phyloP scores from a whole-genome alignment of 2,113 vertebrate genomes.

The Microcebus tavaratra region DNA sequence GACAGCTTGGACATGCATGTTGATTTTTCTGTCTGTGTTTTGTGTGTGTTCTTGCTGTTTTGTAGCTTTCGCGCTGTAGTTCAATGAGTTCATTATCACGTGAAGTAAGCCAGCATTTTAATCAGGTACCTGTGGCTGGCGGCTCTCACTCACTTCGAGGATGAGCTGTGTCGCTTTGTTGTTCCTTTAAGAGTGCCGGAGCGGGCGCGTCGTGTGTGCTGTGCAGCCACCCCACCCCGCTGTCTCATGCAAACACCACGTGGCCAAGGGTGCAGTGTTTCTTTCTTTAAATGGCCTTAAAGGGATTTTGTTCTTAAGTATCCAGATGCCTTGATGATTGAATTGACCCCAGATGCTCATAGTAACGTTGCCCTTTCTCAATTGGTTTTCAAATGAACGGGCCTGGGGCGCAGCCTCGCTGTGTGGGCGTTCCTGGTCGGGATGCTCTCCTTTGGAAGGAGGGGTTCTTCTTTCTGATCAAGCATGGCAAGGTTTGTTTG shows the following conservation, averaged over 20 bases:
- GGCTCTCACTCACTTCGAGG: conserved; percentile 63
- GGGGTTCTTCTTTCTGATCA: not conserved
- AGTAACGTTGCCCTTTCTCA: not conserved
- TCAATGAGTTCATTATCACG: conserved; percentile 98
- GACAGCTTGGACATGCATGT: conserved; percentile 79
- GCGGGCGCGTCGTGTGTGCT: conserved; percentile 1
- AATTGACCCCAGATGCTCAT: rapidly evolving
- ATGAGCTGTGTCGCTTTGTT: conserved; percentile 25
- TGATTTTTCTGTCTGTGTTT: conserved; percentile 83
- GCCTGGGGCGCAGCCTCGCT: rapidly evolving
- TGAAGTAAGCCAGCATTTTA: conserved; percentile 98
- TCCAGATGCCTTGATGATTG: rapidly evolving
- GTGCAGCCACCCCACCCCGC: conserved; percentile 34
- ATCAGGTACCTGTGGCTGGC: conserved; percentile 95
- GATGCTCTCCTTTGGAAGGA: not conserved
- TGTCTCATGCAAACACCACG: conserved; percentile 4
- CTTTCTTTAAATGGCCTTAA: not conserved
- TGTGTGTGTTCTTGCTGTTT: conserved; percentile 90
- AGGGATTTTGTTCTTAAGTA: not conserved
- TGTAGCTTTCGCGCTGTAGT: conserved; percentile 97
- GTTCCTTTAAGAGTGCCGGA: not conserved
- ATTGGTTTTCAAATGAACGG: not conserved
- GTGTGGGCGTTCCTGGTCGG: rapidly evolving
- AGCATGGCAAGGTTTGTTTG: not conserved
- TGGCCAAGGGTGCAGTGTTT: conserved; percentile 66